A percentile compares a stretch with the other conserved stretches of the same genome.
phyloP scores from a whole-genome alignment of 1,140 invertebrate species.

The Drosophila bocqueti region DNA sequence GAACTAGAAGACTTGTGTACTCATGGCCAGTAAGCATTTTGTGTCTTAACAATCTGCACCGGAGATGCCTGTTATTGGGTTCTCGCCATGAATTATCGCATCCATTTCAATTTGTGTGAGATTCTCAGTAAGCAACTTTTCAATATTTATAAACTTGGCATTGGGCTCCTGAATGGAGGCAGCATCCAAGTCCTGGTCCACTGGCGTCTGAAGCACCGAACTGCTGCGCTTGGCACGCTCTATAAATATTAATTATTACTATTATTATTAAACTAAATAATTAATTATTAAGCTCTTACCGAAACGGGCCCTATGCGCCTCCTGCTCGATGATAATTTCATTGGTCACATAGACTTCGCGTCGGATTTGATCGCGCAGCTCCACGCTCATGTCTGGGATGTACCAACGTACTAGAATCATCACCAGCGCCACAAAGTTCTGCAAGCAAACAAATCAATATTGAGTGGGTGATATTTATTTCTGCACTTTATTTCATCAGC shows the following conservation, averaged over 20 bases:
- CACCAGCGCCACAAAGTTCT: slow-evolving; percentile 94
- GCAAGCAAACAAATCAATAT: slow-evolving; percentile 69
- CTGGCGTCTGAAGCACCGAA: slow-evolving; percentile 45
- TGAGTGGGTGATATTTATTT: slow-evolving; percentile 4
- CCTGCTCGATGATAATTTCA: slow-evolving; percentile 94
- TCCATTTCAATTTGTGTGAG: slow-evolving; percentile 80
- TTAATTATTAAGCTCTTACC: slow-evolving; percentile 41
- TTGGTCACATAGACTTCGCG: slow-evolving; percentile 95
- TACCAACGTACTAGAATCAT: slow-evolving; percentile 94
- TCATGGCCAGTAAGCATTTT: slow-evolving; percentile 42
- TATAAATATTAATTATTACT: slow-evolving; percentile 7
- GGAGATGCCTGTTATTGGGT: slow-evolving; percentile 65
- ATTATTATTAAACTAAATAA: neutral
- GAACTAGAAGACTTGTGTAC: slow-evolving; percentile 13
- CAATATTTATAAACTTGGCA: slow-evolving; percentile 72
- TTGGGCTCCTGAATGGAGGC: slow-evolving; percentile 71
- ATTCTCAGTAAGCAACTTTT: slow-evolving; percentile 67
- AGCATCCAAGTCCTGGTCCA: slow-evolving; percentile 58
- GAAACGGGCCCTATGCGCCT: slow-evolving; percentile 87
- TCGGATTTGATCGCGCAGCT: slow-evolving; percentile 91
- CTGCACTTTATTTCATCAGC: slow-evolving; percentile 50
- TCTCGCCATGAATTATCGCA: slow-evolving; percentile 73
- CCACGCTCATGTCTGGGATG: slow-evolving; percentile 93
- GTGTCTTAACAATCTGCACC: slow-evolving; percentile 61
- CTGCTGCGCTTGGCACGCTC: slow-evolving; percentile 64